phyloP scores from a whole-genome alignment of 2,797 vertebrate species.

The Tenualosa thibaudeaui region DNA sequence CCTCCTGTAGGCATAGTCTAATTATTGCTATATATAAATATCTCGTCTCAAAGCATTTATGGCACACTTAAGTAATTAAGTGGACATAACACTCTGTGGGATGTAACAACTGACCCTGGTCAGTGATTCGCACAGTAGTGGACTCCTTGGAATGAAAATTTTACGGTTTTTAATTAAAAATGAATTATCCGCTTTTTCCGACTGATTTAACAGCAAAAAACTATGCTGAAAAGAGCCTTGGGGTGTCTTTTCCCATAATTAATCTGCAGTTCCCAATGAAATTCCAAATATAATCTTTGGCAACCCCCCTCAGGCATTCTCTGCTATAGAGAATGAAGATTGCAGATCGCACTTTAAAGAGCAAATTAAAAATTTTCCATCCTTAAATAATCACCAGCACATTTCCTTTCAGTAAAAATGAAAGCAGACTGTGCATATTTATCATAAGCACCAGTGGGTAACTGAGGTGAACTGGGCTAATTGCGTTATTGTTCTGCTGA shows the following conservation, averaged over 20 bases:
- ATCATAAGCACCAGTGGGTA: constrained; percentile 36
- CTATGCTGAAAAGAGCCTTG: neutral
- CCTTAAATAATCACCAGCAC: neutral
- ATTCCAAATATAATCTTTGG: neutral
- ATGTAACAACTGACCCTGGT: neutral
- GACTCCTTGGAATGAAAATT: neutral
- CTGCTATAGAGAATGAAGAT: neutral
- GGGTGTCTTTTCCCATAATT: neutral
- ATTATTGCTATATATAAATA: neutral
- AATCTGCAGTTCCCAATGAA: constrained; percentile 7
- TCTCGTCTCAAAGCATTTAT: neutral
- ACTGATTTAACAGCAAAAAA: neutral
- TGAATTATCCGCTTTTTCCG: neutral
- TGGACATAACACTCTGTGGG: neutral
- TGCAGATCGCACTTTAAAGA: neutral
- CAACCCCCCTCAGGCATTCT: neutral
- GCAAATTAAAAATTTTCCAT: neutral
- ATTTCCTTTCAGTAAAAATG: neutral
- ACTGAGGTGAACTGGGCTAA: constrained; percentile 58
- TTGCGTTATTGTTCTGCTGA: constrained; percentile 53
- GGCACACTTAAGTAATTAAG: neutral
- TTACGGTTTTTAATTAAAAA: constrained; percentile 8
- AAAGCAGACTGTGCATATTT: neutral
- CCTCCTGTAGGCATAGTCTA: neutral
- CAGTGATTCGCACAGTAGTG: neutral